Percentiles rank a stretch among this genome's conserved stretches.
These are phyloP conservation scores for Dromococcyx pavoninus DNA, from an alignment of 2,797 vertebrate genomes.

Conservation along the genomic window DNA sequence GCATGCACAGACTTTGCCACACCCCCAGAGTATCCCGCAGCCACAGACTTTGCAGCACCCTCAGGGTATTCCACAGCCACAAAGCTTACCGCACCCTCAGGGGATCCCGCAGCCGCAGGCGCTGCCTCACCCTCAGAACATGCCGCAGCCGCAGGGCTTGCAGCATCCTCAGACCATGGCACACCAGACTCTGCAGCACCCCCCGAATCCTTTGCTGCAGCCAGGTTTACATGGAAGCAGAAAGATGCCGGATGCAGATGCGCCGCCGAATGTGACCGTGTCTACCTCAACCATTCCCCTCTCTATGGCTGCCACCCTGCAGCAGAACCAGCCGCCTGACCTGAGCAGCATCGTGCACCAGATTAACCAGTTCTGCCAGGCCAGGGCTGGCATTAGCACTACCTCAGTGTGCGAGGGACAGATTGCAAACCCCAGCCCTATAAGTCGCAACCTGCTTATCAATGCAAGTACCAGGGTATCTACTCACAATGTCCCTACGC, in stretches of 20 bases:
- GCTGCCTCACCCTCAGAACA: slow-evolving; percentile 81
- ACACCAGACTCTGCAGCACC: slow-evolving; percentile 82
- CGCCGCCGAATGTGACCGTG: slow-evolving; percentile 98
- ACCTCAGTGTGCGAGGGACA: slow-evolving; percentile 98
- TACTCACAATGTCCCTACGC: slow-evolving; percentile 86
- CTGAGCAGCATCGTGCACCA: slow-evolving; percentile 99
- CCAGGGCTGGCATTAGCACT: slow-evolving; percentile 89
- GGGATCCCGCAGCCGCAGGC: slow-evolving; percentile 83
- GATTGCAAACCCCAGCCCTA: slow-evolving; percentile 98
- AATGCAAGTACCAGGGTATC: slow-evolving; percentile 96
- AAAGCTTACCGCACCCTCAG: slow-evolving; percentile 81
- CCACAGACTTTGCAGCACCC: slow-evolving; percentile 80
- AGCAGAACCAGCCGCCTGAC: slow-evolving; percentile 91
- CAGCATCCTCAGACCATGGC: slow-evolving; percentile 82
- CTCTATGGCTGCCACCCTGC: slow-evolving; percentile 93
- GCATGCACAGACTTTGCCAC: slow-evolving; percentile 85
- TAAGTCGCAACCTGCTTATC: slow-evolving; percentile 97
- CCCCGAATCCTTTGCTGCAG: slow-evolving; percentile 81
- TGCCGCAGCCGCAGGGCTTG: slow-evolving; percentile 85
- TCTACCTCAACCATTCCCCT: slow-evolving; percentile 99
- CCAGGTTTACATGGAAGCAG: slow-evolving; percentile 84
- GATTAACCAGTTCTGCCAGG: slow-evolving; percentile 99
- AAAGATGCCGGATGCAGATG: slow-evolving; percentile 93
- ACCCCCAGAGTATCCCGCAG: slow-evolving; percentile 83
- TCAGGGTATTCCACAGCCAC: slow-evolving; percentile 84